phyloP scores from a whole-genome alignment of 2,797 vertebrate genomes.

The Platalea minor region DNA sequence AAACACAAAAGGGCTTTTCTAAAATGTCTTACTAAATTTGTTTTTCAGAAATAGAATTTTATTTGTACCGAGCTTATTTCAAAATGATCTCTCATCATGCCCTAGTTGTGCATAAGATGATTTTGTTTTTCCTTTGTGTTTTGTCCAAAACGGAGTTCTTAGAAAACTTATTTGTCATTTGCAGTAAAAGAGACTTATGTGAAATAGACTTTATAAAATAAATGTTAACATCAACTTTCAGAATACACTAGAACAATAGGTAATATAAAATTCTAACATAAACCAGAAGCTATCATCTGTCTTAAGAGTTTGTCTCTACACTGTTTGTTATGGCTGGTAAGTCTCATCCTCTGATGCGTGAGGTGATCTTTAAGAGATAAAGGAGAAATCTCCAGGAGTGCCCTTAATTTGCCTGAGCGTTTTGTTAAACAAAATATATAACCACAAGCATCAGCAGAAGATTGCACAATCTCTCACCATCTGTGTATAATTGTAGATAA shows the following conservation, averaged over 20 bases:
- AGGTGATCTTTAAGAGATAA: conserved; percentile 9
- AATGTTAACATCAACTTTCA: neutral
- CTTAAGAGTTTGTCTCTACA: neutral
- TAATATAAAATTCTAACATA: neutral
- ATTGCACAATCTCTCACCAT: conserved; percentile 31
- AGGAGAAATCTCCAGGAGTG: conserved; percentile 60
- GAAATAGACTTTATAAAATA: neutral
- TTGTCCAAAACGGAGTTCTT: neutral
- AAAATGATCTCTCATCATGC: neutral
- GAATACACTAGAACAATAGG: neutral
- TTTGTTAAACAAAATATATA: conserved; percentile 41
- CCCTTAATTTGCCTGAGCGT: conserved; percentile 17
- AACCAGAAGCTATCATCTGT: neutral
- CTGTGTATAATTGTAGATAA: conserved; percentile 41
- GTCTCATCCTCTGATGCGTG: neutral
- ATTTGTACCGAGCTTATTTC: neutral
- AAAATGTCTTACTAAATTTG: neutral
- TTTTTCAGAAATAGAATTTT: neutral
- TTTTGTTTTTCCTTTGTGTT: neutral
- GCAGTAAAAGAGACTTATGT: neutral
- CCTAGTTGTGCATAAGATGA: neutral
- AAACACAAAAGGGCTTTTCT: neutral
- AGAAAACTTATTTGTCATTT: neutral
- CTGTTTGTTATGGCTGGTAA: neutral
- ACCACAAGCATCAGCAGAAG: neutral